Evolutionary conservation across 2,113 vertebrate species (phyloP).

Genomic region (Spermophilus dauricus): DNA sequence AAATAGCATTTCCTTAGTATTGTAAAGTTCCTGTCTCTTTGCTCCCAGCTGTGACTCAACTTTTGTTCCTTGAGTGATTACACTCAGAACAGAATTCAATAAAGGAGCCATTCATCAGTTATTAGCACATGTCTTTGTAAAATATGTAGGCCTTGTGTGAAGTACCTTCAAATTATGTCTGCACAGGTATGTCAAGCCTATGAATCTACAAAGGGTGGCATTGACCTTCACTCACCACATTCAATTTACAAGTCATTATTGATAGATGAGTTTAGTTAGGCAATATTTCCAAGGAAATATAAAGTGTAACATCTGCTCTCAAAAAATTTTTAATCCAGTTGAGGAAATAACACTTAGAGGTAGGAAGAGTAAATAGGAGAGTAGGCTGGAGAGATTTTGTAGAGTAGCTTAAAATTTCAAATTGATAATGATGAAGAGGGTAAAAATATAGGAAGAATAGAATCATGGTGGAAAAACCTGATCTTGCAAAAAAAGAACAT

Average conservation of each 20-base stretch:
- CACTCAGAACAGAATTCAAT: not conserved
- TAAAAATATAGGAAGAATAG: not conserved
- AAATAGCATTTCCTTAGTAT: not conserved
- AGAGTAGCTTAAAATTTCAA: not conserved
- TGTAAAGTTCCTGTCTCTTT: not conserved
- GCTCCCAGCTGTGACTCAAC: not conserved
- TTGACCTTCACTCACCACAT: not conserved
- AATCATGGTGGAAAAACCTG: not conserved
- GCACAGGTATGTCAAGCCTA: not conserved
- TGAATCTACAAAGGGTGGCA: not conserved
- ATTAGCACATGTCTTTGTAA: not conserved
- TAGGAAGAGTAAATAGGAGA: not conserved
- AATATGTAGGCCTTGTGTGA: not conserved
- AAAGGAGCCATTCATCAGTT: not conserved
- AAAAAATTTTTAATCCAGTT: not conserved
- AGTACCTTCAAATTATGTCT: not conserved
- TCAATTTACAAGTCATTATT: not conserved
- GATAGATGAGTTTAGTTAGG: not conserved
- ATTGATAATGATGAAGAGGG: not conserved
- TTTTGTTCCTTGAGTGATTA: not conserved
- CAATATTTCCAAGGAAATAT: not conserved
- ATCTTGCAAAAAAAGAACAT: not conserved
- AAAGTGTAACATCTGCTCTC: not conserved
- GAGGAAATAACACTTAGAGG: not conserved
- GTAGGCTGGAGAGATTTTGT: not conserved